These are phyloP conservation scores for Steinernema carpocapsae DNA, from an alignment of 2,888 invertebrate species.

Conservation along the genomic window DNA sequence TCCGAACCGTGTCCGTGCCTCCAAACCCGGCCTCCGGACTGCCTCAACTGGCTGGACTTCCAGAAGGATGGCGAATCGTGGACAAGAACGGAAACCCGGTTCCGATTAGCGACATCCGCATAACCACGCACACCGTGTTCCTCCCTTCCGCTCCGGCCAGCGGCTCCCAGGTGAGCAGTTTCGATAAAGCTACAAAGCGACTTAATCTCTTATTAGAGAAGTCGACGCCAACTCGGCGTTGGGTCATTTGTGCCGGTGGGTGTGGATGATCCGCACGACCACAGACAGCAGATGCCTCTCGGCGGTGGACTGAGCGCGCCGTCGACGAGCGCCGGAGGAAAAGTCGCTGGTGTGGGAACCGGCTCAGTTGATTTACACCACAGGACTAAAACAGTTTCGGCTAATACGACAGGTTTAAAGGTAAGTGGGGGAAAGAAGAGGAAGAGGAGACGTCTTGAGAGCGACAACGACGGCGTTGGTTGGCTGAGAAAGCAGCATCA, in stretches of 20 bases:
- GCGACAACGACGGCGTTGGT: too few species aligned
- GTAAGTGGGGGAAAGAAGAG: neutral
- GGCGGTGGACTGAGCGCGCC: neutral
- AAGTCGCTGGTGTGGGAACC: conserved; percentile 29
- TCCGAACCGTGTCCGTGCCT: neutral
- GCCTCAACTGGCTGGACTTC: conserved; percentile 21
- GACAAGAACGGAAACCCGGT: conserved; percentile 25
- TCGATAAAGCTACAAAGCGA: neutral
- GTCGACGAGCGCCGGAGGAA: neutral
- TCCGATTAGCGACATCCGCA: conserved; percentile 30
- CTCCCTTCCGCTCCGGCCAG: neutral
- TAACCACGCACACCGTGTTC: conserved; percentile 18
- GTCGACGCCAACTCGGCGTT: neutral
- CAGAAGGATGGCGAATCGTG: conserved; percentile 22
- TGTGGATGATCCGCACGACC: neutral
- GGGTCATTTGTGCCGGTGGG: conserved; percentile 16
- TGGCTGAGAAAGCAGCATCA: neutral
- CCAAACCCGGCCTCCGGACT: conserved; percentile 6
- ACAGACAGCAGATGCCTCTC: neutral
- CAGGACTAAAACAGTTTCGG: conserved; percentile 23
- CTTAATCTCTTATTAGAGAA: conserved; percentile 11
- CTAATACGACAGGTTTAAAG: conserved; percentile 20
- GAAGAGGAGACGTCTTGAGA: neutral
- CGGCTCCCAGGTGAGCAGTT: neutral
- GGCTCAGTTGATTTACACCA: conserved; percentile 30